phyloP scores from a whole-genome alignment of 1,140 invertebrate genomes.

The Plectus sambesii region DNA sequence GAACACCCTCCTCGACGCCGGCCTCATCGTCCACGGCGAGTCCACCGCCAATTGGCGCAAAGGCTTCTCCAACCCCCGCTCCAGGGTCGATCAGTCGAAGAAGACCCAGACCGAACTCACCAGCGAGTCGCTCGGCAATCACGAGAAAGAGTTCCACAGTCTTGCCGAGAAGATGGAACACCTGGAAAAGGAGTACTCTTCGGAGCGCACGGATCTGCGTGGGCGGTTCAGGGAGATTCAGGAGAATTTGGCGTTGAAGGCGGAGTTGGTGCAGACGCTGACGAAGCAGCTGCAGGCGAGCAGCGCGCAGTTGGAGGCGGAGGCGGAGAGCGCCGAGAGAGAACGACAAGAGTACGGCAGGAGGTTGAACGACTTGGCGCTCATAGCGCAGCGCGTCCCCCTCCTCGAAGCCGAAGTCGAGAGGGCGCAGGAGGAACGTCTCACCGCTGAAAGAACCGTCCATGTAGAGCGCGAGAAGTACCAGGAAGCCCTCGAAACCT shows the following conservation, averaged over 20 bases:
- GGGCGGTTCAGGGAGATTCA: slow-evolving; percentile 40
- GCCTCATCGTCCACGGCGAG: slow-evolving; percentile 32
- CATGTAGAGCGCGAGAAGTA: too few species aligned
- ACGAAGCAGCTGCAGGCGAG: slow-evolving; percentile 35
- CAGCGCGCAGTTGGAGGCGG: slow-evolving; percentile 22
- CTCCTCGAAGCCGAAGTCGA: too few species aligned
- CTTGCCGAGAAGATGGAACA: slow-evolving; percentile 19
- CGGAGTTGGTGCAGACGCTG: slow-evolving; percentile 33
- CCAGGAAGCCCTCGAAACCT: too few species aligned
- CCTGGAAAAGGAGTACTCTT: slow-evolving; percentile 32
- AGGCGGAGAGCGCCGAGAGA: slow-evolving; percentile 15
- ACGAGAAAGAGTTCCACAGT: slow-evolving; percentile 30
- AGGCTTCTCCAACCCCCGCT: slow-evolving; percentile 31
- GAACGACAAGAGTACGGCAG: slow-evolving; percentile 12
- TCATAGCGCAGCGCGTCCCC: too few species aligned
- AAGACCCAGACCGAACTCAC: slow-evolving; percentile 34
- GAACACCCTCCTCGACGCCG: slow-evolving; percentile 36
- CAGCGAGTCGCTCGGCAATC: slow-evolving; percentile 19
- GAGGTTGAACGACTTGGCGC: slow-evolving; percentile 11
- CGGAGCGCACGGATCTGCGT: slow-evolving; percentile 23
- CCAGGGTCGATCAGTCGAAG: slow-evolving; percentile 23
- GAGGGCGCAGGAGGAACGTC: slow-evolving; percentile 13
- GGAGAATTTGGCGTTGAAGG: slow-evolving; percentile 32
- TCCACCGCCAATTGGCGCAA: slow-evolving; percentile 27
- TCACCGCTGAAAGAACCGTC: too few species aligned